phyloP scores from a whole-genome alignment of 1,140 invertebrate genomes.

The Aphis craccivora region DNA sequence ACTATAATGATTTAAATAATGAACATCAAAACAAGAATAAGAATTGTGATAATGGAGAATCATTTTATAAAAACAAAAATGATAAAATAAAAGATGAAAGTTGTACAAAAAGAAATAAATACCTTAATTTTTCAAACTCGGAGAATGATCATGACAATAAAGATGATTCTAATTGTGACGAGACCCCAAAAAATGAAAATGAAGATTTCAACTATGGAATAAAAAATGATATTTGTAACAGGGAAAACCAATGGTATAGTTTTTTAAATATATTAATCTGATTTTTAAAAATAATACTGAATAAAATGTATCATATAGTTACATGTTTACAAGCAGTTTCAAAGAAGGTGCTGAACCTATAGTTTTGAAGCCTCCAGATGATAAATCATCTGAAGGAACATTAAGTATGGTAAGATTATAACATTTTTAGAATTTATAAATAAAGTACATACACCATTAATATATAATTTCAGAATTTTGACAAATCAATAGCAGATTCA shows the following conservation, averaged over 20 bases:
- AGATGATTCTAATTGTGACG: not conserved
- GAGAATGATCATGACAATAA: not conserved
- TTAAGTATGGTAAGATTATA: not conserved
- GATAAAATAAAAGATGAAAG: not conserved
- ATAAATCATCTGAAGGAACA: not conserved
- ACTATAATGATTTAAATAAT: not conserved
- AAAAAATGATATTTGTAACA: not conserved
- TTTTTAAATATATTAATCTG: not conserved
- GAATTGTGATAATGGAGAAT: not conserved
- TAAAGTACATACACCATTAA: not conserved
- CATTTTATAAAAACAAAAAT: not conserved
- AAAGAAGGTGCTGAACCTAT: not conserved
- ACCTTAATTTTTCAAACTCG: not conserved
- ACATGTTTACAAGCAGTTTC: conserved; percentile 45
- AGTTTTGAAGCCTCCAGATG: not conserved
- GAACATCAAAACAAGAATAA: not conserved
- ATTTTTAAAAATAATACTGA: not conserved
- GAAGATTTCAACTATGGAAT: not conserved
- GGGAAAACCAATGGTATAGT: conserved; percentile 40
- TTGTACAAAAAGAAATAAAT: not conserved
- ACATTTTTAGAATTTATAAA: not conserved
- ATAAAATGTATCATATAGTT: not conserved
- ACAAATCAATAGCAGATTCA: not conserved
- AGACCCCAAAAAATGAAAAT: not conserved
- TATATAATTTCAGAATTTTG: conserved; percentile 38